Base-by-base conservation (phyloP, 2,113 vertebrate genomes). In the Pelmatolapia mariae region DNA sequence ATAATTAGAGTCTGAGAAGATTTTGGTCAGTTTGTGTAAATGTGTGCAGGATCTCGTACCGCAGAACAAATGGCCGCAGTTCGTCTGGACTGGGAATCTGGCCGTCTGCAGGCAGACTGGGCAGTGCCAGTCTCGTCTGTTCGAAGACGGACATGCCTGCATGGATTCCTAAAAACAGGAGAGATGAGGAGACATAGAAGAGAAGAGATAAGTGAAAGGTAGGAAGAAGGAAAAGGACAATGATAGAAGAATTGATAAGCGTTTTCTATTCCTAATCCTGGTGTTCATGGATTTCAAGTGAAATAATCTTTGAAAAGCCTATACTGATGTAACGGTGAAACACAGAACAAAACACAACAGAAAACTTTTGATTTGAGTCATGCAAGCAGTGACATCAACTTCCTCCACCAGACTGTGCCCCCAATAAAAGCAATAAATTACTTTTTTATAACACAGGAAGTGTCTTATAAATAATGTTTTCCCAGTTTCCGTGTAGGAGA, bases 41-140 rank as follows among this genome's bases (percentile, higher is more conserved):
- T 68, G 11, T 36, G 29, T 26, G 84, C 84, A 10, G 38, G 82
- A 84, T 85, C 4, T 90, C 90, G 5, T 96, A 97, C 97, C 97
- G 92, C 97, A 97, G 93, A 97, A 97, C 78, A 97, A 89, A 94
- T 97, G 97, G 18, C 97, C 97, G 54, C 97, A 97, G 94, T 96
- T 98, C 18, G 97, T 98, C 96, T 97, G 93, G 73, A 97, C 96
- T 4, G 97, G 97, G 87, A 97, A 96, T 24, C 79, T 92, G 36
- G 94, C 91, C 4, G 92, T 88, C 71, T 98, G 97, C 86, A 97
- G 96, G 80, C 97, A 98, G 50, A 96, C 97, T 12, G 97, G 97
- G 82, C 97, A 98, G 56, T 93, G 95, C 57, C 89, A 91, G 86
- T 97, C 97, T 84, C 81, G 93, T 86, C 89, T 94, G 63, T 89